A percentile compares a stretch with the other conserved stretches of the same genome.
Evolutionary conservation across 2,113 vertebrate genomes (phyloP).

Genomic region (Phrynosoma platyrhinos): DNA sequence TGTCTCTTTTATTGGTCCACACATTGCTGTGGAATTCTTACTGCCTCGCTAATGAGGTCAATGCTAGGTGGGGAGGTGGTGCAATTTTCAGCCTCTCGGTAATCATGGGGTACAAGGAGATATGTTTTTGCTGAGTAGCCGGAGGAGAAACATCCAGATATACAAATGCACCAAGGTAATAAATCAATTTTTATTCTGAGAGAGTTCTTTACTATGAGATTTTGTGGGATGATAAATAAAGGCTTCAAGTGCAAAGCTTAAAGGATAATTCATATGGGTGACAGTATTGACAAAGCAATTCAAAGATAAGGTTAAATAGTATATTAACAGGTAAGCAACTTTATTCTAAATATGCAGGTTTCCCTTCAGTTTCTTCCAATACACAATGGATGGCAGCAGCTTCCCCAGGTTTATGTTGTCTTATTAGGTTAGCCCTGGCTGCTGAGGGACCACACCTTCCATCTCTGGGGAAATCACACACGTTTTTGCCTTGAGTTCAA

Average conservation of each 20-base stretch:
- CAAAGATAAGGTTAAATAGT: neutral
- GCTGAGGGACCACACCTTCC: neutral
- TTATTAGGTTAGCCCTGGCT: neutral
- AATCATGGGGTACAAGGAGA: neutral
- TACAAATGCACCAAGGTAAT: neutral
- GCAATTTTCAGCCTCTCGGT: neutral
- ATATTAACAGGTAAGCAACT: neutral
- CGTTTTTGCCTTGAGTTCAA: neutral
- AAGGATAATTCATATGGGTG: conserved; percentile 5
- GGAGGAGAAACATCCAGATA: conserved; percentile 14
- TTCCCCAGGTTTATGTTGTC: neutral
- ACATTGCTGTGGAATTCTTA: neutral
- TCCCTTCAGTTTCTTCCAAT: neutral
- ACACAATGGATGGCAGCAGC: neutral
- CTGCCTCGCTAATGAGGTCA: neutral
- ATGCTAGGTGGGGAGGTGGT: neutral
- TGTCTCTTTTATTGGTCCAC: neutral
- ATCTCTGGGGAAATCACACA: neutral
- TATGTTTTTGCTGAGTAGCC: neutral
- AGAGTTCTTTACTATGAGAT: neutral
- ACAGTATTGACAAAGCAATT: conserved; percentile 20
- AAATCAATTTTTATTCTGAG: conserved; percentile 13
- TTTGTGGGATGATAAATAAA: conserved; percentile 20
- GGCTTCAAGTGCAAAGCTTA: conserved; percentile 15
- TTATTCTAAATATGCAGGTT: conserved; percentile 7